A percentile compares a stretch with the other conserved stretches of the same genome.
phyloP scores from a whole-genome alignment of 2,113 vertebrate species.

The Leiothrix lutea region DNA sequence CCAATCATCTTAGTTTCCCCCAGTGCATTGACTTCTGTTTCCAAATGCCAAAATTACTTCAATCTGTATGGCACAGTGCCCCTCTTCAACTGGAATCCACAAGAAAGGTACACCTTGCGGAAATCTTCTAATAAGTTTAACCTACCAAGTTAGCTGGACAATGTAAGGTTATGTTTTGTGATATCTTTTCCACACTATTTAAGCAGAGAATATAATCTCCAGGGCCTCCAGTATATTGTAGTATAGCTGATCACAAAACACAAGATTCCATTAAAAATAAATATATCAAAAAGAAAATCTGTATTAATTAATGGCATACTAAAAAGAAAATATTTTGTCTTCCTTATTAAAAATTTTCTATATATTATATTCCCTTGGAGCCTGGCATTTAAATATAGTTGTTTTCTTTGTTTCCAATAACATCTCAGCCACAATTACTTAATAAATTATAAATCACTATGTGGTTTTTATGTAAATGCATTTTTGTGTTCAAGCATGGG shows the following conservation, averaged over 20 bases:
- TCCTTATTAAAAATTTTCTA: background rate
- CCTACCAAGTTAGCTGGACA: background rate
- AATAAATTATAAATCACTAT: constrained; percentile 62
- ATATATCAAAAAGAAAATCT: background rate
- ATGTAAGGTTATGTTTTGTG: background rate
- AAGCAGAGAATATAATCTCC: background rate
- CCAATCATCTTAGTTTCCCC: background rate
- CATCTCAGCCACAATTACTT: constrained; percentile 43
- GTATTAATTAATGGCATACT: background rate
- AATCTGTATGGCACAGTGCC: background rate
- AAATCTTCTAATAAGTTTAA: background rate
- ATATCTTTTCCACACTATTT: background rate
- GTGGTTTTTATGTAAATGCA: constrained; percentile 49
- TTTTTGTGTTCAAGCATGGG: constrained; percentile 43
- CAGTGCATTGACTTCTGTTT: background rate
- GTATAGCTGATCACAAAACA: background rate
- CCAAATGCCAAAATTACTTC: background rate
- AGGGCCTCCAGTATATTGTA: background rate
- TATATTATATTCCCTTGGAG: background rate
- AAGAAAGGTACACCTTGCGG: background rate
- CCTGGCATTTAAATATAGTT: background rate
- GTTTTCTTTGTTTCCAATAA: constrained; percentile 46
- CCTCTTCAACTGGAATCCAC: background rate
- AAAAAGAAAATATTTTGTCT: background rate
- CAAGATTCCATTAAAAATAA: background rate